A percentile compares a stretch with the other conserved stretches of the same genome.
Conservation (phyloP, 2,113 vertebrate genomes). For the Boulengeromyrus knoepffleri region DNA sequence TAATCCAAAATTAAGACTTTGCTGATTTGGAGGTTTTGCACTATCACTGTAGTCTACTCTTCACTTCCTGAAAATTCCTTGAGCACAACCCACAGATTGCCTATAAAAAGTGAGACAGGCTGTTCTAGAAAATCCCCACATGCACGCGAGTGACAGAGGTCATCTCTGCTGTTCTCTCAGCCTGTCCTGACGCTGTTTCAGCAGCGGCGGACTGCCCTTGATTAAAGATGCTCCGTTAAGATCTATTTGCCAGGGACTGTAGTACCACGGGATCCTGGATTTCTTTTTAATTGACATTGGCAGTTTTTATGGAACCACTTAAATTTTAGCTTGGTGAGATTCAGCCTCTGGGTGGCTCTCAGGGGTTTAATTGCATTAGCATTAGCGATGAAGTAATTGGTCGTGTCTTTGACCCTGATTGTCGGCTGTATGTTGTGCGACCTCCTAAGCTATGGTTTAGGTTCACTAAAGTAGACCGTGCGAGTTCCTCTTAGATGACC, state of each 20-base stretch:
- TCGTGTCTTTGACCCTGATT: background rate
- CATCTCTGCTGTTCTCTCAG: background rate
- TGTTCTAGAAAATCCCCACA: background rate
- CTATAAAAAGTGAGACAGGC: background rate
- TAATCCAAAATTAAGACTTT: background rate
- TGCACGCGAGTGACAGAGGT: background rate
- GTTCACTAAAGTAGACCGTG: background rate
- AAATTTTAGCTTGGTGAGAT: background rate
- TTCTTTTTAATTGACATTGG: slow-evolving; percentile 7
- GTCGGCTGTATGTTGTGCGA: background rate
- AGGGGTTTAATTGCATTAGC: background rate
- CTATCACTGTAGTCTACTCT: background rate
- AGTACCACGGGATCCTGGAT: background rate
- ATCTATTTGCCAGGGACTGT: background rate
- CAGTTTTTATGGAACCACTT: background rate
- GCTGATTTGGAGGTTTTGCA: background rate
- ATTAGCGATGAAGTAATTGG: background rate
- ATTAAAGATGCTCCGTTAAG: background rate
- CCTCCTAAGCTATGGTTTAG: background rate
- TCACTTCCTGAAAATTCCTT: background rate
- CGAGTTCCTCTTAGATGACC: background rate
- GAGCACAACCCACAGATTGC: background rate
- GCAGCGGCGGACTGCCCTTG: background rate
- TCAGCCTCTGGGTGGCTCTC: background rate
- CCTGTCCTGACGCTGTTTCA: background rate